phyloP scores from a whole-genome alignment of 2,113 vertebrate genomes.

The Helogale parvula region DNA sequence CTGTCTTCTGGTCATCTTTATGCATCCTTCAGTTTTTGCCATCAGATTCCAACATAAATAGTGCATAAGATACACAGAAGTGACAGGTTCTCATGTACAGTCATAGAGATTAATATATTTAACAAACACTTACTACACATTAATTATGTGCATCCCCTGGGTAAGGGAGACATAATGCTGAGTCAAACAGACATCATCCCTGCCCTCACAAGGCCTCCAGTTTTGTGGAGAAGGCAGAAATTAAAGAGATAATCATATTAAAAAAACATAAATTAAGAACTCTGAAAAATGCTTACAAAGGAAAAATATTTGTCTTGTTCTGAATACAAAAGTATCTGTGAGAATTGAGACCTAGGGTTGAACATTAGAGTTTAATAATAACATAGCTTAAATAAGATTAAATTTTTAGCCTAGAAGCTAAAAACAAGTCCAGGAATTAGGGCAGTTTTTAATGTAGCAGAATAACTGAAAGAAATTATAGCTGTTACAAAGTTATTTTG shows the following conservation, averaged over 20 bases:
- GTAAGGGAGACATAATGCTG: neutral
- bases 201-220: neutral
- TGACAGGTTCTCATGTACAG: neutral
- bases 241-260: slow-evolving; percentile 24
- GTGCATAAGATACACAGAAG: neutral
- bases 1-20: neutral
- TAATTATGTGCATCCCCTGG: neutral
- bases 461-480: slow-evolving; percentile 37
- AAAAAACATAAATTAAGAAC: slow-evolving; percentile 13
- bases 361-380: slow-evolving; percentile 14
- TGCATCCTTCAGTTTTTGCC: neutral
- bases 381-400: neutral
- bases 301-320: neutral
- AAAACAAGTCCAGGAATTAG: neutral
- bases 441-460: neutral
- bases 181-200: neutral
- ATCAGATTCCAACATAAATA: neutral
- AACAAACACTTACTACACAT: neutral
- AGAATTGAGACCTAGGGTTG: neutral
- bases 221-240: neutral
- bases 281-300: neutral
- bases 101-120: neutral
- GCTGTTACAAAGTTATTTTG: neutral
- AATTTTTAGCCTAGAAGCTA: slow-evolving; percentile 21
- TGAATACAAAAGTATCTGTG: slow-evolving; percentile 2